Evolutionary conservation across 2,797 vertebrate species (phyloP).

Genomic region (Ptychobarbus kaznakovi): DNA sequence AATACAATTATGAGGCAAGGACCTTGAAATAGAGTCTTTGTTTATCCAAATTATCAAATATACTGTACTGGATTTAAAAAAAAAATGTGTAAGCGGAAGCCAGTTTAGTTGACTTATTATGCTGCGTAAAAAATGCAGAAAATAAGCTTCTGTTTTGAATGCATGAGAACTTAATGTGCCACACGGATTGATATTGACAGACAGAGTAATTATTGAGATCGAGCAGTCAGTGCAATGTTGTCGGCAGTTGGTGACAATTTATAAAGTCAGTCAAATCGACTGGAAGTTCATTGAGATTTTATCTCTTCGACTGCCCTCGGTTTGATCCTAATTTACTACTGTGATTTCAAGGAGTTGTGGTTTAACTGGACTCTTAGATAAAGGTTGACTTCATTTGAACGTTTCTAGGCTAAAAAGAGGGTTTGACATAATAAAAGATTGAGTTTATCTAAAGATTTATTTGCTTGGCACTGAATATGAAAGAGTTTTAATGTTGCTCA

Average conservation of each 20-base stretch:
- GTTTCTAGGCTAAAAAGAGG: not conserved
- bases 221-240: not conserved
- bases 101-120: slow-evolving; percentile 14
- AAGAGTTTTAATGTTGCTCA: not conserved
- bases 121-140: not conserved
- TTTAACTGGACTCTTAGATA: not conserved
- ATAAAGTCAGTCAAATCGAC: slow-evolving; percentile 9
- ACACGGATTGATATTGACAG: not conserved
- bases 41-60: slow-evolving; percentile 57
- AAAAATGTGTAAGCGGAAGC: slow-evolving; percentile 22
- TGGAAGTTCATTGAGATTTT: slow-evolving; percentile 24
- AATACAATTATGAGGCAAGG: slow-evolving; percentile 60
- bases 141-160: not conserved
- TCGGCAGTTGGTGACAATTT: slow-evolving; percentile 9
- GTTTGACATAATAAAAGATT: slow-evolving; percentile 23
- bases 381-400: slow-evolving; percentile 8
- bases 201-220: not conserved
- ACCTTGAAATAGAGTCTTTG: slow-evolving; percentile 60
- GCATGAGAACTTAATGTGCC: not conserved
- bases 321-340: slow-evolving; percentile 4
- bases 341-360: not conserved
- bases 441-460: slow-evolving; percentile 15
- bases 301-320: not conserved
- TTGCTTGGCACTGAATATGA: slow-evolving; percentile 13
- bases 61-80: not conserved